Evolutionary conservation across 2,113 vertebrate species (phyloP).

Genomic region (Epinephelus fuscoguttatus): DNA sequence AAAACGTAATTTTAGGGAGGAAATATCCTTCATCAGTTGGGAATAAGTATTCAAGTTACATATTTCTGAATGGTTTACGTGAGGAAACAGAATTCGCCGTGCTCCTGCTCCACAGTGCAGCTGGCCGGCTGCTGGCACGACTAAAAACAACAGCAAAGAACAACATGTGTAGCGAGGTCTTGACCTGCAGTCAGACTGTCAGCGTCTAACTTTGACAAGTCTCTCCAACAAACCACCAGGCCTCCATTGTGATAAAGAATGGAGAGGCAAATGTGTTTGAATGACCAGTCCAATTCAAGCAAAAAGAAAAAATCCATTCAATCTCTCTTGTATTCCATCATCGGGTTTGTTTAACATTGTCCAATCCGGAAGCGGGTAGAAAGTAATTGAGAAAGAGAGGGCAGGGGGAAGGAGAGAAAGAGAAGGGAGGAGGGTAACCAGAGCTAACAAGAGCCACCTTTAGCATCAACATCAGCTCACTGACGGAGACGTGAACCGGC

Average conservation of each 20-base stretch:
- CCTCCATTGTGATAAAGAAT: constrained; percentile 71
- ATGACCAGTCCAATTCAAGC: constrained; percentile 66
- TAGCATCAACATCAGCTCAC: constrained; percentile 40
- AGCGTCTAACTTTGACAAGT: constrained; percentile 61
- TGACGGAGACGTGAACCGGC: constrained; percentile 41
- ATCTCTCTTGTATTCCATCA: constrained; percentile 63
- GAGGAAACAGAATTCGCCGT: constrained; percentile 17
- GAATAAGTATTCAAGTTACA: not conserved
- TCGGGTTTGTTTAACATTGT: constrained; percentile 71
- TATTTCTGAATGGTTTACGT: not conserved
- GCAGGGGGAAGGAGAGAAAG: not conserved
- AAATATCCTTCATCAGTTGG: not conserved
- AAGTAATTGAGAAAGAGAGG: not conserved
- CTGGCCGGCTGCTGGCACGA: constrained; percentile 47
- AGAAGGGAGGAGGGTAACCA: not conserved
- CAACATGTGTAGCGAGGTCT: constrained; percentile 65
- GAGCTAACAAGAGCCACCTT: constrained; percentile 47
- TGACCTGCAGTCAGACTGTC: constrained; percentile 72
- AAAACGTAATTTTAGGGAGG: not conserved
- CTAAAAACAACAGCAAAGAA: constrained; percentile 65
- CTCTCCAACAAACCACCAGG: constrained; percentile 61
- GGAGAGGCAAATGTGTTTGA: constrained; percentile 65
- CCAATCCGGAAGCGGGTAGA: constrained; percentile 54
- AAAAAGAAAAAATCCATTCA: constrained; percentile 54
- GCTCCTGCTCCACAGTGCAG: constrained; percentile 27